Evolutionary conservation across 2,888 invertebrate species (phyloP).

Genomic region (Holacanthella duospinosa): DNA sequence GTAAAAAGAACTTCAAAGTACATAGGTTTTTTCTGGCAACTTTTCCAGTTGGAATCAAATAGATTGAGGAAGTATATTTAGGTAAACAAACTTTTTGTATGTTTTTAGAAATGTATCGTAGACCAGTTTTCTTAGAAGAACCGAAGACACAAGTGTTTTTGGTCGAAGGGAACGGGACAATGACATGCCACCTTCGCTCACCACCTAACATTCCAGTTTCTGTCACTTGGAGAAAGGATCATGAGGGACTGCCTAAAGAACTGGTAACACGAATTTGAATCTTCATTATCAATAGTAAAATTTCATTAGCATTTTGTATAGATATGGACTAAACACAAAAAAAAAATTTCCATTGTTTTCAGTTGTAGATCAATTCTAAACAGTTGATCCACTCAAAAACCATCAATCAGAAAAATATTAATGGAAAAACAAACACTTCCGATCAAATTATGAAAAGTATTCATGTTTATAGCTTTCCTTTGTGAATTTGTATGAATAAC

Average conservation of each 20-base stretch:
- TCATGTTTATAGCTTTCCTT: no score
- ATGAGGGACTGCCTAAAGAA: constrained; percentile 49
- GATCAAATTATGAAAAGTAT: no score
- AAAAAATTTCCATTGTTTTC: no score
- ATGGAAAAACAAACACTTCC: no score
- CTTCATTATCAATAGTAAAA: background rate
- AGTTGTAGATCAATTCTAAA: background rate
- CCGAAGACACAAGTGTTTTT: constrained; percentile 73
- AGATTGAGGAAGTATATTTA: no score
- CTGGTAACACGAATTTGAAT: constrained; percentile 17
- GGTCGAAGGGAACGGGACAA: constrained; percentile 70
- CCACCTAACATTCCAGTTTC: constrained; percentile 62
- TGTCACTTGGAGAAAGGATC: constrained; percentile 82
- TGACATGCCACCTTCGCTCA: constrained; percentile 72
- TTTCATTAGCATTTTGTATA: background rate
- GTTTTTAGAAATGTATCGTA: constrained; percentile 61
- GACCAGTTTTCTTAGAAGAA: constrained; percentile 70
- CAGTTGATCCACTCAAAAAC: no score
- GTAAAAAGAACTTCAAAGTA: no score
- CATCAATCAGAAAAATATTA: no score
- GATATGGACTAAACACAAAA: no score
- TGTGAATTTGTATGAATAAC: no score
- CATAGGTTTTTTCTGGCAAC: no score
- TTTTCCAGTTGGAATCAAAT: no score
- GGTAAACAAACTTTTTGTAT: constrained; percentile 29